Conservation (phyloP, 1,140 invertebrate species). For the Diabrotica virgifera region DNA sequence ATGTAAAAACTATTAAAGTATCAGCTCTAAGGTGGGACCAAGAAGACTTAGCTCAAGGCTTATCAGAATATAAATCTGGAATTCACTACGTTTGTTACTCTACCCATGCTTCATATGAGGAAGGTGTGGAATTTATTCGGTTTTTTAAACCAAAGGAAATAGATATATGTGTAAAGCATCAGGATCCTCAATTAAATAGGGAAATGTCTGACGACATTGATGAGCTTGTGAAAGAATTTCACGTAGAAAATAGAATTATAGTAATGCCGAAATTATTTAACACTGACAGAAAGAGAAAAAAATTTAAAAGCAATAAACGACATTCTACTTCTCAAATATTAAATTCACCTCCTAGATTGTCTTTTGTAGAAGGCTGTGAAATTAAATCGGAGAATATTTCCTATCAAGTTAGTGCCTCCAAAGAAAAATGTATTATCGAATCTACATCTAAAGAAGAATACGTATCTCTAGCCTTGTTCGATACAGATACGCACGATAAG, state of each 20-base stretch:
- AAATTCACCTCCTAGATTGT: slow-evolving; percentile 22
- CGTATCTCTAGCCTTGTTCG: too few relatives aligned
- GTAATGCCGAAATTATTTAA: slow-evolving; percentile 24
- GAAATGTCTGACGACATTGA: slow-evolving; percentile 34
- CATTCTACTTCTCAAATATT: slow-evolving; percentile 6
- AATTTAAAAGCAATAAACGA: slow-evolving; percentile 8
- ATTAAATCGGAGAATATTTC: too few relatives aligned
- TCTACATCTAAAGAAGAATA: too few relatives aligned
- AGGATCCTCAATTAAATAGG: slow-evolving; percentile 20
- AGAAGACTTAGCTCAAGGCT: slow-evolving; percentile 37
- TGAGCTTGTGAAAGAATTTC: slow-evolving; percentile 38
- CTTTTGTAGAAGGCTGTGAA: too few relatives aligned
- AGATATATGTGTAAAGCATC: slow-evolving; percentile 51
- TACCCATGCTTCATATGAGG: slow-evolving; percentile 60
- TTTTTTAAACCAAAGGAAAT: slow-evolving; percentile 55
- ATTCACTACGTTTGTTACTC: slow-evolving; percentile 59
- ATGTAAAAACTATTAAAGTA: slow-evolving; percentile 50
- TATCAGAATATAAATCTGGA: slow-evolving; percentile 37
- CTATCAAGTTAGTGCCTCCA: too few relatives aligned
- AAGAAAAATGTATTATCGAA: too few relatives aligned
- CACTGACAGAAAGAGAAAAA: not conserved
- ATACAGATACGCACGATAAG: too few relatives aligned
- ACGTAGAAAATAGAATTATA: slow-evolving; percentile 5
- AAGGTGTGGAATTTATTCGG: slow-evolving; percentile 54
- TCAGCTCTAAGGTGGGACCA: slow-evolving; percentile 55